A percentile compares a stretch with the other conserved stretches of the same genome.
Evolutionary conservation across 2,888 invertebrate genomes (phyloP).

Genomic region (Amblyteles armatorius): DNA sequence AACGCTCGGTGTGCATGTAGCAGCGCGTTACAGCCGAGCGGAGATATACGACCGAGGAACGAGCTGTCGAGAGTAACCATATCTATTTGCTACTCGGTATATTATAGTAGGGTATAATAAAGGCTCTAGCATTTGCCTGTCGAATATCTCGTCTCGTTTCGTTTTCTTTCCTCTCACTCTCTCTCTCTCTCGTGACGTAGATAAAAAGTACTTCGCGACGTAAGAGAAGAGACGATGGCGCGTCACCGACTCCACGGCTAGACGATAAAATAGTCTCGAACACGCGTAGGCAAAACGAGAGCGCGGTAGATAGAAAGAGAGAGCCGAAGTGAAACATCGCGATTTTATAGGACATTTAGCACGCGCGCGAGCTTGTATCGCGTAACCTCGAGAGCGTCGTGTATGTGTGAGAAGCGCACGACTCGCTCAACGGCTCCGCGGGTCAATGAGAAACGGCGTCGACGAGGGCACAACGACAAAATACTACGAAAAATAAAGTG

Average conservation of each 20-base stretch:
- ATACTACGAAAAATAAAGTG: constrained; percentile 15
- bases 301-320: not conserved
- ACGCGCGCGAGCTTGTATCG: too few species aligned
- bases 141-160: not conserved
- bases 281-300: not conserved
- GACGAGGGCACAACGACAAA: constrained; percentile 40
- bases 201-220: constrained; percentile 36
- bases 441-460: constrained; percentile 55
- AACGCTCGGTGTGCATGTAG: constrained; percentile 45
- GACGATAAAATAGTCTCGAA: not conserved
- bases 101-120: constrained; percentile 34
- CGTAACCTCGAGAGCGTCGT: not conserved
- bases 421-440: constrained; percentile 3
- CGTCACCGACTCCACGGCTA: not conserved
- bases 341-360: not conserved
- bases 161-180: constrained; percentile 22
- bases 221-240: constrained; percentile 7
- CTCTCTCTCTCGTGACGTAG: constrained; percentile 19
- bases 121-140: not conserved
- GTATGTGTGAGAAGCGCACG: constrained; percentile 2
- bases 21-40: constrained; percentile 46
- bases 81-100: constrained; percentile 53
- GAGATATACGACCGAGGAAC: constrained; percentile 21
- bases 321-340: not conserved
- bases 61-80: constrained; percentile 34